Evolutionary conservation across 2,113 vertebrate genomes (phyloP), one percentile per base, ranked within the genome.

Genomic region (Sterrhoptilus dennistouni): DNA sequence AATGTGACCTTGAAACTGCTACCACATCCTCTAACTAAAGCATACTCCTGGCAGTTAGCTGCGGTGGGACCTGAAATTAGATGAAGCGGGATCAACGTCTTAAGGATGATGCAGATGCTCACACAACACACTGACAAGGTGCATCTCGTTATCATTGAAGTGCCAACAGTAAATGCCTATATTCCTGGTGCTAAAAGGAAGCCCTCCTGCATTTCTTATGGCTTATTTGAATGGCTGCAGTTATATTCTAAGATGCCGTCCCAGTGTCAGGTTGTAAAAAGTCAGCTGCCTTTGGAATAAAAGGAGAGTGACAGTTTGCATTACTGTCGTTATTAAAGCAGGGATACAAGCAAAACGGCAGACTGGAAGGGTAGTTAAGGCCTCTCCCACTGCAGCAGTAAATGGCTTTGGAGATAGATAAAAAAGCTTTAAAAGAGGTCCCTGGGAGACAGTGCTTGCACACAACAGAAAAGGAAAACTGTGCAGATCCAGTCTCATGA

Each of bases 261-360:
- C 35, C 79, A 20, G 56, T 70, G 42, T 79, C 60, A 64, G 60
- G 53, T 84, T 88, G 65, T 79, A 92, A 90, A 88, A 95, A 70
- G 35, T 83, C 91, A 93, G 14, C 47, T 90, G 85, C 45, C 65
- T 83, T 89, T 81, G 64, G 77, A 94, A 92, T 92, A 66, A 69
- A 90, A 70, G 52, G 75, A 59, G 49, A 75, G 23, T 85, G 90
- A 81, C 85, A 81, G 76, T 83, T 92, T 91, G 87, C 75, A 83
- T 97, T 93, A 92, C 45, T 83, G 53, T 76, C 76, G 83, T 91
- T 95, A 80, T 77, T 90, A 96, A 83, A 80, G 74, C 44, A 92
- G 50, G 42, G 45, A 77, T 56, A 78, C 42, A 79, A 38, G 50
- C 57, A 83, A 69, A 88, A 49, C 0, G 0, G 47, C 50, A 92